Conservation (phyloP, 2,113 vertebrate species). For the Paradisaea rubra region DNA sequence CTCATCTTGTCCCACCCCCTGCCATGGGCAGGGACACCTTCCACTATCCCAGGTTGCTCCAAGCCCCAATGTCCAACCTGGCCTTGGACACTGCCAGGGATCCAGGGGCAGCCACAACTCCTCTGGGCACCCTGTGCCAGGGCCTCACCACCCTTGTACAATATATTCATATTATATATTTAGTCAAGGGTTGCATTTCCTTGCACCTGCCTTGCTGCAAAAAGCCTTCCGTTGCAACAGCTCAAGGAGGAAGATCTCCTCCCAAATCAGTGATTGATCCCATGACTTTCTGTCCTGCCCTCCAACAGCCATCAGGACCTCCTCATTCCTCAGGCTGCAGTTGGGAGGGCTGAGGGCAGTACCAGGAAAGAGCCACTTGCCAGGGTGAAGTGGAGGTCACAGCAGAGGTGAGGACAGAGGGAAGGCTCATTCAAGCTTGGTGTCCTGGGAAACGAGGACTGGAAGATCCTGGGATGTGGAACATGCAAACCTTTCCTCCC, state of each 20-base stretch:
- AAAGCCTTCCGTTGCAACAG: not conserved
- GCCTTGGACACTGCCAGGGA: not conserved
- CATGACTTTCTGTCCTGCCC: not conserved
- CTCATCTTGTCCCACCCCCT: not conserved
- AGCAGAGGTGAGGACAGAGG: not conserved
- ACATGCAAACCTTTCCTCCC: not conserved
- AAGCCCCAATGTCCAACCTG: not conserved
- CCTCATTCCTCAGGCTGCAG: rapidly evolving
- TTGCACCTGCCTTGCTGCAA: not conserved
- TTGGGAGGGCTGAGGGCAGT: not conserved
- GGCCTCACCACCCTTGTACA: not conserved
- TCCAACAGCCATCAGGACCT: not conserved
- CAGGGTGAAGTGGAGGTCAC: not conserved
- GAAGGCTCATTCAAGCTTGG: not conserved
- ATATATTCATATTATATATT: not conserved
- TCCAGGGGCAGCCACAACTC: not conserved
- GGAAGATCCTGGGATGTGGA: not conserved
- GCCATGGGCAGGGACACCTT: not conserved
- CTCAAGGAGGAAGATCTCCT: not conserved
- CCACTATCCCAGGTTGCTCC: rapidly evolving
- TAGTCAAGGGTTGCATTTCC: not conserved
- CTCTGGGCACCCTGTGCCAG: not conserved
- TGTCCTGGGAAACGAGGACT: not conserved
- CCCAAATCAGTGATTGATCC: not conserved
- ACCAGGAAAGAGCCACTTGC: not conserved